Percentiles rank a stretch among this genome's conserved stretches.
phyloP scores from a whole-genome alignment of 1,140 invertebrate genomes.

The Zaprionus inermis region DNA sequence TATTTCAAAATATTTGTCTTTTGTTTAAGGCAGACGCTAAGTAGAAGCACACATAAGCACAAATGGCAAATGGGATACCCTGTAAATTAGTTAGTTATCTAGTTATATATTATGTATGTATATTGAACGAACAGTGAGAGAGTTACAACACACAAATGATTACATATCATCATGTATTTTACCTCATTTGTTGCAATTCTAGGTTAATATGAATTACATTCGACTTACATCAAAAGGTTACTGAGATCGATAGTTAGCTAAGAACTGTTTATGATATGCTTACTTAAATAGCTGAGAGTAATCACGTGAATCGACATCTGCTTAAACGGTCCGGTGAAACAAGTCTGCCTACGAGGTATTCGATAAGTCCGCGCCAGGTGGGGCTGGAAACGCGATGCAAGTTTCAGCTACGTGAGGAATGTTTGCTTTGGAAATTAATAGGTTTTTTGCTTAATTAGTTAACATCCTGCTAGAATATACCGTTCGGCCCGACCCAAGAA shows the following conservation, averaged over 20 bases:
- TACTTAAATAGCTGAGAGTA: background rate
- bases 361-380: no score
- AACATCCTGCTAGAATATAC: conserved; percentile 1
- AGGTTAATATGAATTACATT: background rate
- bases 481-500: background rate
- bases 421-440: conserved; percentile 1
- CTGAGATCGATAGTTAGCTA: background rate
- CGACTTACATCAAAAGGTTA: background rate
- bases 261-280: background rate
- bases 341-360: background rate
- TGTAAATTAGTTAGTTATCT: background rate
- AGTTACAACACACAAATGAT: no score
- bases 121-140: background rate
- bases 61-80: background rate
- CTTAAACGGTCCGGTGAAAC: no score
- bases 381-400: no score
- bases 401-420: background rate
- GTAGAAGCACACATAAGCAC: background rate
- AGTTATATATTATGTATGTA: background rate
- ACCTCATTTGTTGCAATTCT: background rate
- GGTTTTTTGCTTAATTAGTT: conserved; percentile 4
- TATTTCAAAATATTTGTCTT: background rate
- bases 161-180: no score
- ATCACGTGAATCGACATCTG: background rate
- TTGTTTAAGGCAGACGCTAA: conserved; percentile 4